These are phyloP conservation scores for Cactoblastis cactorum DNA, from an alignment of 2,888 invertebrate species.

Conservation along the genomic window DNA sequence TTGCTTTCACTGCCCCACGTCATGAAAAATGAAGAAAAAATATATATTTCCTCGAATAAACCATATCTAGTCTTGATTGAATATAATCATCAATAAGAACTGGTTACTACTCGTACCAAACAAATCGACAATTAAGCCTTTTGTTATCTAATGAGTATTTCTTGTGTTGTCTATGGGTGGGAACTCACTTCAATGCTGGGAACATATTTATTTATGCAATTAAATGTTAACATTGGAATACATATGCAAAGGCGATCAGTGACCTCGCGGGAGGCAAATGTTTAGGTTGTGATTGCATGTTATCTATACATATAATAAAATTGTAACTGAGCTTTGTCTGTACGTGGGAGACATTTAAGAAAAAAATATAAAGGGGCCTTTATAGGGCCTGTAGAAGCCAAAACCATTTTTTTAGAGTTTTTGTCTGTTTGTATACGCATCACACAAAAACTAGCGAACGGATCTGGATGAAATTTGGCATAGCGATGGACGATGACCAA, in stretches of 20 bases:
- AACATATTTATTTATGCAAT: neutral
- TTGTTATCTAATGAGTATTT: constrained; percentile 2
- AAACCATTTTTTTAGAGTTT: too few species aligned
- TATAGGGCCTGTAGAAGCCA: too few species aligned
- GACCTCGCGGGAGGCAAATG: neutral
- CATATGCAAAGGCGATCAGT: constrained; percentile 1
- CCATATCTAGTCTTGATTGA: neutral
- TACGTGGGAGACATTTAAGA: too few species aligned
- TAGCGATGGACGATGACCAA: too few species aligned
- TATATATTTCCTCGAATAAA: neutral
- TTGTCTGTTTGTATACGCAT: too few species aligned
- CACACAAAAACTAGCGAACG: too few species aligned
- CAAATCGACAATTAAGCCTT: constrained; percentile 8
- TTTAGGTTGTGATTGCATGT: neutral
- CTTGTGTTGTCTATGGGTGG: constrained; percentile 6
- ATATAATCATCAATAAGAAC: neutral
- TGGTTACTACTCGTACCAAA: neutral
- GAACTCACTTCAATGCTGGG: neutral
- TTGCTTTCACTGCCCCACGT: too few species aligned
- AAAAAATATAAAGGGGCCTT: too few species aligned
- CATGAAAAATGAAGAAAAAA: too few species aligned
- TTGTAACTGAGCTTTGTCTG: too few species aligned
- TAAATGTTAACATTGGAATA: constrained; percentile 8
- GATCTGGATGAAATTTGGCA: too few species aligned
- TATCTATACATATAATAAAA: neutral